These are phyloP conservation scores for Eospalax fontanierii DNA, from an alignment of 2,797 vertebrate genomes.

Conservation along the genomic window DNA sequence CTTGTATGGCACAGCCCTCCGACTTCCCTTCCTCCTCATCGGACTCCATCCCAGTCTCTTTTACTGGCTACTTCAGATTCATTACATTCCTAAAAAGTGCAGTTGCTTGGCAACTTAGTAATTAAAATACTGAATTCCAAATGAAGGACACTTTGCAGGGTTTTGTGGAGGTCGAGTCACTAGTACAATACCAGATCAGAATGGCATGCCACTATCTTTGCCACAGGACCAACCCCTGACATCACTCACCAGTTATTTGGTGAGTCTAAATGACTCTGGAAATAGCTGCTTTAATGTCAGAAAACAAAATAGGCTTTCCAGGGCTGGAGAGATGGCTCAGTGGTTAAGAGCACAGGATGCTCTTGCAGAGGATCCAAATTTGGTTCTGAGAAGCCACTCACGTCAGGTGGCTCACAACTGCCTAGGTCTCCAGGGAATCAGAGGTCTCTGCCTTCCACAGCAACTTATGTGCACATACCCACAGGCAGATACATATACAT, in stretches of 20 bases:
- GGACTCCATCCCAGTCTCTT: background rate
- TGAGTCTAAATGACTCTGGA: background rate
- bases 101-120: background rate
- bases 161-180: background rate
- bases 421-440: background rate
- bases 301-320: slow-evolving; percentile 18
- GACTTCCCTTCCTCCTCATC: background rate
- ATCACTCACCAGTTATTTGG: background rate
- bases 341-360: background rate
- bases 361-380: background rate
- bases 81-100: background rate
- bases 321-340: background rate
- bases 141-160: background rate
- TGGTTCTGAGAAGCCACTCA: background rate
- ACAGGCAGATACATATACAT: background rate
- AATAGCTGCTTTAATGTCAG: slow-evolving; percentile 28
- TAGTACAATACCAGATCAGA: background rate
- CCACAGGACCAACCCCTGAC: background rate
- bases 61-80: background rate
- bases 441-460: background rate
- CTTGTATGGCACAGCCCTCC: background rate
- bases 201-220: background rate
- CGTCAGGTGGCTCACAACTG: background rate
- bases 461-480: background rate
- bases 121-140: slow-evolving; percentile 49